Evolutionary conservation across 2,888 invertebrate genomes (phyloP).

Genomic region (Caenorhabditis japonica): DNA sequence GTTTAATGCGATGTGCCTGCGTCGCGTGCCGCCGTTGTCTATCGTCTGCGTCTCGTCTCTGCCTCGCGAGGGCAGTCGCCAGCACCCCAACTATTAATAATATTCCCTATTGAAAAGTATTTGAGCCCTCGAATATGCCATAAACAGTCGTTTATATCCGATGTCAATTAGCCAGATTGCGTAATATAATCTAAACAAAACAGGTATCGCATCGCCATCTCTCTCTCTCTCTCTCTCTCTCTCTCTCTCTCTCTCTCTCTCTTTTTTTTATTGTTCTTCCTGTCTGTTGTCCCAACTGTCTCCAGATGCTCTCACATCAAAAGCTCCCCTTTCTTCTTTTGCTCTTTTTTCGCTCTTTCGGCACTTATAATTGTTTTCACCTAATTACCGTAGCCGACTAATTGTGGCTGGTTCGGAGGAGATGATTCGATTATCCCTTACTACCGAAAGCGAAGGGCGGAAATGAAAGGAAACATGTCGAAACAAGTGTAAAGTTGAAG

Average conservation of each 20-base stretch:
- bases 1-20: too few species aligned
- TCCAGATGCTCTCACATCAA: slow-evolving; percentile 35
- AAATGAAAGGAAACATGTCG: neutral
- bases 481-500: slow-evolving; percentile 28
- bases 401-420: slow-evolving; percentile 14
- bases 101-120: too few species aligned
- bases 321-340: slow-evolving; percentile 13
- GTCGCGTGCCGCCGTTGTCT: too few species aligned
- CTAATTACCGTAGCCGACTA: slow-evolving; percentile 28
- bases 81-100: too few species aligned
- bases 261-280: neutral
- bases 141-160: neutral
- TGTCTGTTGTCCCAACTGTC: slow-evolving; percentile 3
- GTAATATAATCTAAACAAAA: slow-evolving; percentile 4
- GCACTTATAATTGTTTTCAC: slow-evolving; percentile 39
- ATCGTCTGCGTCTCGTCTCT: too few species aligned
- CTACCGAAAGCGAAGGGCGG: neutral
- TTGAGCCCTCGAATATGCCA: too few species aligned
- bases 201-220: too few species aligned
- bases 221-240: too few species aligned
- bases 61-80: too few species aligned
- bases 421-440: slow-evolving; percentile 34
- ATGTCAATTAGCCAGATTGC: slow-evolving; percentile 17
- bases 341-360: slow-evolving; percentile 22
- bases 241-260: too few species aligned